A percentile compares a stretch with the other conserved stretches of the same genome.
Evolutionary conservation across 1,140 invertebrate species (phyloP).

Genomic region (Orchestia grillus): DNA sequence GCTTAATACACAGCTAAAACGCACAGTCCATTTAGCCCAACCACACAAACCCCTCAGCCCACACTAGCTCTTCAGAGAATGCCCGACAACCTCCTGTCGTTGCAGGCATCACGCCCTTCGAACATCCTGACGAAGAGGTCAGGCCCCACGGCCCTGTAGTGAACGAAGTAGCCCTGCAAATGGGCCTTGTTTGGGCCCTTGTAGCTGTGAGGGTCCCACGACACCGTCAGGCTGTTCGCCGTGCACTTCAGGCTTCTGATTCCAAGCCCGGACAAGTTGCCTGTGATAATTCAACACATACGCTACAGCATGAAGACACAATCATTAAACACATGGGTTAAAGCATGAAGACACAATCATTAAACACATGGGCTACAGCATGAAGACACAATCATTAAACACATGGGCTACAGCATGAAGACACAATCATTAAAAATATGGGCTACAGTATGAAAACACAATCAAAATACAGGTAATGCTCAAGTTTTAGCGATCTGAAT

Average conservation of each 20-base stretch:
- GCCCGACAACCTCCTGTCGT: neutral
- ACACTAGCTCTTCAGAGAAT: neutral
- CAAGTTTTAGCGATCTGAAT: too few species aligned
- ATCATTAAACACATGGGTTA: too few species aligned
- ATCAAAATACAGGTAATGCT: too few species aligned
- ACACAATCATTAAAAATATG: too few species aligned
- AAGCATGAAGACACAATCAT: too few species aligned
- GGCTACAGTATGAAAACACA: too few species aligned
- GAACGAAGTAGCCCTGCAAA: conserved; percentile 6
- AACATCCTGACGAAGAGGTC: conserved; percentile 16
- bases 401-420: too few species aligned
- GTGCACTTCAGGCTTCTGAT: neutral
- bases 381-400: too few species aligned
- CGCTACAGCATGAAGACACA: too few species aligned
- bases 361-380: too few species aligned
- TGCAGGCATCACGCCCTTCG: conserved; percentile 11
- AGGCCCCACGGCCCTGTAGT: neutral
- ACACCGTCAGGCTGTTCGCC: neutral
- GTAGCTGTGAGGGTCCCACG: conserved; percentile 28
- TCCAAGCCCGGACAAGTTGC: neutral
- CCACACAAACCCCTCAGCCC: neutral
- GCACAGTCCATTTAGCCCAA: too few species aligned
- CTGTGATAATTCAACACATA: neutral
- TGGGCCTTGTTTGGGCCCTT: neutral
- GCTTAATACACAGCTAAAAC: too few species aligned